Percentiles rank a stretch among this genome's conserved stretches.
Evolutionary conservation across 2,888 invertebrate species (phyloP).

Genomic region (Caradrina kadenii): DNA sequence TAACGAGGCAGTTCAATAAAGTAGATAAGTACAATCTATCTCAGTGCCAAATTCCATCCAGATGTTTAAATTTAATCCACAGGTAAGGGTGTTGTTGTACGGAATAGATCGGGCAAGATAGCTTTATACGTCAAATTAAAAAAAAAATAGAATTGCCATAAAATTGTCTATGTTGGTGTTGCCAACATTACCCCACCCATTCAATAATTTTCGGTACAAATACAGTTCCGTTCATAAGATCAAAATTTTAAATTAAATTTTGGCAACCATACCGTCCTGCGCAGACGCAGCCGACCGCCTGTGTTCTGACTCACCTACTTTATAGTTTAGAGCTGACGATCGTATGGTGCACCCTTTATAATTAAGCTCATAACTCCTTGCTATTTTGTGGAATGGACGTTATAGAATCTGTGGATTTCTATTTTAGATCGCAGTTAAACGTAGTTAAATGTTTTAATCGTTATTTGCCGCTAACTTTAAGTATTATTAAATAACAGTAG

Average conservation of each 20-base stretch:
- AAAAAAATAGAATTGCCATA: too few relatives aligned
- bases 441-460: conserved; percentile 29
- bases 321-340: conserved; percentile 53
- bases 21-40: too few relatives aligned
- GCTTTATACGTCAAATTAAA: too few relatives aligned
- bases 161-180: too few relatives aligned
- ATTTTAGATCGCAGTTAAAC: conserved; percentile 10
- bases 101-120: too few relatives aligned
- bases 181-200: too few relatives aligned
- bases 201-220: too few relatives aligned
- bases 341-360: conserved; percentile 54
- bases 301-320: conserved; percentile 58
- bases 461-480: conserved; percentile 15
- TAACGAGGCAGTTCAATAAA: too few relatives aligned
- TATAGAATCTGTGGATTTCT: conserved; percentile 34
- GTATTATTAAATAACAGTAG: conserved; percentile 8
- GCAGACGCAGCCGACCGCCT: conserved; percentile 56
- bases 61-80: too few relatives aligned
- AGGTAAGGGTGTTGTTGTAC: too few relatives aligned
- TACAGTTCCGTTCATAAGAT: too few relatives aligned
- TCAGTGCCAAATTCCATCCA: too few relatives aligned
- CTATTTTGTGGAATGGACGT: conserved; percentile 51
- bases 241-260: neutral
- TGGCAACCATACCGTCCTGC: conserved; percentile 52
- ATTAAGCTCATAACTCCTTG: conserved; percentile 53